Percentiles rank a stretch among this genome's conserved stretches.
phyloP scores from a whole-genome alignment of 2,113 vertebrate genomes.

The Bufo bufo region DNA sequence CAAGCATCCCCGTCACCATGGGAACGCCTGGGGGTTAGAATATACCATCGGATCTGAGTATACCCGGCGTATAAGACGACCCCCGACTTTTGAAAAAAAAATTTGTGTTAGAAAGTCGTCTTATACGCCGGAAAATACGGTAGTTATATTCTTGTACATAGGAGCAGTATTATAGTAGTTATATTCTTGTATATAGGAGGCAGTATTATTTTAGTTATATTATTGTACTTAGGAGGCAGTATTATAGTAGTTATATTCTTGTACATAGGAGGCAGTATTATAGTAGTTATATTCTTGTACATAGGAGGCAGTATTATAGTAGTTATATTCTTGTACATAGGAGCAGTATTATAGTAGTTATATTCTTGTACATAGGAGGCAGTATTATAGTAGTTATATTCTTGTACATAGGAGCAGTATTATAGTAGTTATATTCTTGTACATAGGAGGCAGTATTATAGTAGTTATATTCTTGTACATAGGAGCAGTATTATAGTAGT shows the following conservation, averaged over 20 bases:
- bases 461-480: background rate
- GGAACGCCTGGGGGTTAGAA: too few relatives aligned
- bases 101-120: too few relatives aligned
- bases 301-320: too few relatives aligned
- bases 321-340: too few relatives aligned
- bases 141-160: constrained; percentile 6
- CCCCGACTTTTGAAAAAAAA: too few relatives aligned
- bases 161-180: background rate
- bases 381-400: constrained; percentile 3
- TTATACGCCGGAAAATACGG: background rate
- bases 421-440: background rate
- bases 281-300: too few relatives aligned
- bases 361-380: background rate
- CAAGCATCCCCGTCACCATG: too few relatives aligned
- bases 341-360: too few relatives aligned
- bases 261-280: background rate
- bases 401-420: background rate
- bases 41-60: too few relatives aligned
- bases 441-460: background rate
- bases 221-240: background rate
- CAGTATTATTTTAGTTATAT: background rate
- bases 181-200: background rate
- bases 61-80: too few relatives aligned
- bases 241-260: background rate
- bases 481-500: background rate